Percentiles rank a stretch among this genome's conserved stretches.
phyloP scores from a whole-genome alignment of 2,888 invertebrate genomes.

The Xylota sylvarum region DNA sequence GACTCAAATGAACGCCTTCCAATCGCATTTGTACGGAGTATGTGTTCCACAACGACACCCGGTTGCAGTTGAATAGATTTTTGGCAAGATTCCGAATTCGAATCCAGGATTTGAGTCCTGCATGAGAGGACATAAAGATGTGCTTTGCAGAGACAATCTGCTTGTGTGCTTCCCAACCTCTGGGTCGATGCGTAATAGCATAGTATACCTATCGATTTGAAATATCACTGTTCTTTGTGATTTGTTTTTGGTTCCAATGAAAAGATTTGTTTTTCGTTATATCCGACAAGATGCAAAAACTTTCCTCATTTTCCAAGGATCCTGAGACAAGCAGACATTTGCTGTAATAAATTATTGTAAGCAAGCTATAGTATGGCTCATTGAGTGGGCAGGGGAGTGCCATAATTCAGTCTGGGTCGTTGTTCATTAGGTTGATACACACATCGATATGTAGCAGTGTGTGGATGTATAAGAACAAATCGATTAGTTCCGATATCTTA shows the following conservation, averaged over 20 bases:
- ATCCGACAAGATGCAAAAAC: constrained; percentile 40
- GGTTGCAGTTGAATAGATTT: constrained; percentile 73
- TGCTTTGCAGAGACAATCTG: constrained; percentile 37
- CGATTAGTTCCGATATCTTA: neutral
- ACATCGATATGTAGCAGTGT: neutral
- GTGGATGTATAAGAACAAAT: neutral
- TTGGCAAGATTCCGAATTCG: constrained; percentile 71
- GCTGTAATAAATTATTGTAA: constrained; percentile 53
- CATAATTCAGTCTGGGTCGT: too few relatives aligned
- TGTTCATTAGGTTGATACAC: constrained; percentile 36
- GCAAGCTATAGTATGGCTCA: constrained; percentile 32
- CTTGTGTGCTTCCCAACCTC: neutral
- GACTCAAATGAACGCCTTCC: constrained; percentile 38
- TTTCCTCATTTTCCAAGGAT: constrained; percentile 36
- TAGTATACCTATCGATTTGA: constrained; percentile 10
- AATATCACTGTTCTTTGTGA: neutral
- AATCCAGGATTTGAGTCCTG: constrained; percentile 38
- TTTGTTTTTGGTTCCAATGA: neutral
- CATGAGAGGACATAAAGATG: constrained; percentile 32
- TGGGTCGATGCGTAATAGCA: constrained; percentile 16
- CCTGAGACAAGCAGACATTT: constrained; percentile 35
- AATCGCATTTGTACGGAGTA: constrained; percentile 55
- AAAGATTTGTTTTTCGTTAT: constrained; percentile 28
- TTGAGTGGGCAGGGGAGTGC: too few relatives aligned
- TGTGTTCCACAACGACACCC: constrained; percentile 54